Percentiles rank a stretch among this genome's conserved stretches.
phyloP scores from a whole-genome alignment of 2,888 invertebrate genomes.

The Eudasyphora cyanicolor region DNA sequence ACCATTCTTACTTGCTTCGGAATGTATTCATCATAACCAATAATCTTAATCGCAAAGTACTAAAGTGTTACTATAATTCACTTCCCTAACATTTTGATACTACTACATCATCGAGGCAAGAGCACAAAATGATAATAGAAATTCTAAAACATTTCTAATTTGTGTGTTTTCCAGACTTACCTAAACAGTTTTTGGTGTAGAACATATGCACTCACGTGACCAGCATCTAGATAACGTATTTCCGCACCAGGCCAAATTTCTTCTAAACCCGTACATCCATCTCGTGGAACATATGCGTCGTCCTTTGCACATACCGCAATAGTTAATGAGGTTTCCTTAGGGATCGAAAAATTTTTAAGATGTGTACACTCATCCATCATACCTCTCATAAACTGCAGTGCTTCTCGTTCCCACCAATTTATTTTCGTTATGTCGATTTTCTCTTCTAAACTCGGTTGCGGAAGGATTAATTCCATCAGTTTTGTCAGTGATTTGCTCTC shows the following conservation, averaged over 20 bases:
- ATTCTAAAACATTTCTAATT: neutral
- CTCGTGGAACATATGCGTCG: slow-evolving; percentile 94
- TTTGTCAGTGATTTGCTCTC: slow-evolving; percentile 73
- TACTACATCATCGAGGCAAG: no score
- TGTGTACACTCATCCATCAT: slow-evolving; percentile 99
- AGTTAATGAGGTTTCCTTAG: slow-evolving; percentile 92
- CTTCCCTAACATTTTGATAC: no score
- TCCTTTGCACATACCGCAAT: slow-evolving; percentile 94
- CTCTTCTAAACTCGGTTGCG: slow-evolving; percentile 66
- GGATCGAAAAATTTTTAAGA: slow-evolving; percentile 93
- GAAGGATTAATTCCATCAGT: slow-evolving; percentile 77
- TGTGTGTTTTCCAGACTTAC: slow-evolving; percentile 80
- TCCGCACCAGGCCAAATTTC: slow-evolving; percentile 97
- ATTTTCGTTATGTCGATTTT: slow-evolving; percentile 83
- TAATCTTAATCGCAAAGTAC: no score
- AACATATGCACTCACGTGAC: slow-evolving; percentile 94
- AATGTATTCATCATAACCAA: no score
- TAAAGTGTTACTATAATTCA: no score
- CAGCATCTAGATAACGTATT: slow-evolving; percentile 92
- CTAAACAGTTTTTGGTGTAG: slow-evolving; percentile 93
- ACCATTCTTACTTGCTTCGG: no score
- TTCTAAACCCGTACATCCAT: slow-evolving; percentile 89
- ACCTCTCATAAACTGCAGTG: slow-evolving; percentile 96
- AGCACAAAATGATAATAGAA: neutral
- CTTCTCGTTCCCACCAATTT: slow-evolving; percentile 89